A percentile compares a stretch with the other conserved stretches of the same genome.
Conservation (phyloP, 2,113 vertebrate genomes). For the Danio rerio region DNA sequence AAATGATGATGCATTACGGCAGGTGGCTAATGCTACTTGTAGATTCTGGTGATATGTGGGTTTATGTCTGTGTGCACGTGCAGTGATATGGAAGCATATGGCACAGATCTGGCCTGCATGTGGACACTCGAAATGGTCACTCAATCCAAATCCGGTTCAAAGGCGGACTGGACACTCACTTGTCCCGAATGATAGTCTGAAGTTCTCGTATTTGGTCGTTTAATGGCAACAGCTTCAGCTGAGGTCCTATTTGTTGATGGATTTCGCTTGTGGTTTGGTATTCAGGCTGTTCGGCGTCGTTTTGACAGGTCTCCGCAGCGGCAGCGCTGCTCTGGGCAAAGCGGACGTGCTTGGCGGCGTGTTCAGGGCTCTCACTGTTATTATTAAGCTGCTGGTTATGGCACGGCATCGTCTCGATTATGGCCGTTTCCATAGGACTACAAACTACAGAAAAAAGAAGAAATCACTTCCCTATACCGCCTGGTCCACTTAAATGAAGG, state of each 20-base stretch:
- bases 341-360: slow-evolving; percentile 66
- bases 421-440: slow-evolving; percentile 55
- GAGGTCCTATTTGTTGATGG: slow-evolving; percentile 65
- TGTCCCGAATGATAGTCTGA: slow-evolving; percentile 86
- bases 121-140: not conserved
- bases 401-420: slow-evolving; percentile 70
- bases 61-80: not conserved
- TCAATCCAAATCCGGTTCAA: not conserved
- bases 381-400: slow-evolving; percentile 70
- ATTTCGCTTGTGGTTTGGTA: slow-evolving; percentile 19
- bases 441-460: not conserved
- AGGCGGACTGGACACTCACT: slow-evolving; percentile 65
- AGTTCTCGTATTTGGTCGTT: slow-evolving; percentile 86
- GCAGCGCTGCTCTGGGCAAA: slow-evolving; percentile 60
- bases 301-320: slow-evolving; percentile 33
- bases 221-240: slow-evolving; percentile 82
- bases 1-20: no score
- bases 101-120: not conserved
- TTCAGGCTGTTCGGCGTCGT: slow-evolving; percentile 41
- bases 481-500: not conserved
- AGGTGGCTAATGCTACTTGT: no score
- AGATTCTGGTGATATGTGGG: not conserved
- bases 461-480: not conserved
- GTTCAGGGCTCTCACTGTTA: slow-evolving; percentile 52
- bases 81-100: not conserved